Evolutionary conservation across 2,888 invertebrate species (phyloP).

Genomic region (Drosophila mayaguana): DNA sequence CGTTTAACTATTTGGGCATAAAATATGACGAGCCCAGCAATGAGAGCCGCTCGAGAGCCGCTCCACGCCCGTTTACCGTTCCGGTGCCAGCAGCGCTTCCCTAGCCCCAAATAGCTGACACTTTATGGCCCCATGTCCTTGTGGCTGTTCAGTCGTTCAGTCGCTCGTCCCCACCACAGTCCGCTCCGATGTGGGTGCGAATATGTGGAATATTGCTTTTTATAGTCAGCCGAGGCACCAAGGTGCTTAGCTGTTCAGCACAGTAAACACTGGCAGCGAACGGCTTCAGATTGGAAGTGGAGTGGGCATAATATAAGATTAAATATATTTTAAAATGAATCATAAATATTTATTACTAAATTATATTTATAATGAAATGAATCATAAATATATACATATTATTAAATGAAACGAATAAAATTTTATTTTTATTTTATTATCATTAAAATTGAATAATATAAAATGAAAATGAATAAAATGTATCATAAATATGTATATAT

Average conservation of each 20-base stretch:
- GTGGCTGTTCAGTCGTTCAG: constrained; percentile 37
- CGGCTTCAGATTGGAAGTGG: not conserved
- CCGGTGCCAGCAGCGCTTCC: constrained; percentile 9
- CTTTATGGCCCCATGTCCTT: constrained; percentile 75
- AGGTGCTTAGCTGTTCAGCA: constrained; percentile 33
- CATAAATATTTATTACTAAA: no score
- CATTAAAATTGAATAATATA: no score
- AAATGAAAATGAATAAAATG: no score
- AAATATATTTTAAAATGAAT: no score
- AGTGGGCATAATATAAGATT: not conserved
- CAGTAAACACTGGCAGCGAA: constrained; percentile 36
- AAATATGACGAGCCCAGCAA: constrained; percentile 67
- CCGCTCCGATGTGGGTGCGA: constrained; percentile 2
- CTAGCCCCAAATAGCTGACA: constrained; percentile 55
- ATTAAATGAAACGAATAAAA: no score
- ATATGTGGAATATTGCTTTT: constrained; percentile 47
- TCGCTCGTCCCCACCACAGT: constrained; percentile 1
- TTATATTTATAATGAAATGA: no score
- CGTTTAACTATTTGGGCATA: constrained; percentile 81
- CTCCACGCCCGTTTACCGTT: constrained; percentile 1
- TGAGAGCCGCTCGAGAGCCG: constrained; percentile 15
- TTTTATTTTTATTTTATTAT: no score
- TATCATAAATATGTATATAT: no score
- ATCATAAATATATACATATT: no score
- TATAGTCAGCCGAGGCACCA: constrained; percentile 47